Evolutionary conservation across 2,113 vertebrate genomes (phyloP), one percentile per base, ranked within the genome.

Genomic region (Oriolus oriolus): DNA sequence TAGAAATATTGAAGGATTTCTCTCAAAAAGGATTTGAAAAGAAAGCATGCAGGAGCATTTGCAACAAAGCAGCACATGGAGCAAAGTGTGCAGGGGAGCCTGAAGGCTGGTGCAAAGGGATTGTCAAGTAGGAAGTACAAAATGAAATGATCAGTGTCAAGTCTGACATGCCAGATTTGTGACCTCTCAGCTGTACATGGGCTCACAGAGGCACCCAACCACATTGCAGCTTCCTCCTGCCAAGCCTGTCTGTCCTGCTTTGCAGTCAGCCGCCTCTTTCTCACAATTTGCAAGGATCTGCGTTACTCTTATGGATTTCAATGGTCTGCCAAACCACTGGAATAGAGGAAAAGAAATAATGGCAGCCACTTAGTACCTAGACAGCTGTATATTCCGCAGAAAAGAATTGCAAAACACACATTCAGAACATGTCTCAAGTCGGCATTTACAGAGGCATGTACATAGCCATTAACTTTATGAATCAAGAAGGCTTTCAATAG

Each of bases 191-290:
- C 84, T 76, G 42, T 33, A 75, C 22, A 4, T 31, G 47, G 66
- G 37, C 82, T 91, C 59, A 56, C 33, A 44, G 69, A 90, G 39
- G 45, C 69, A 90, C 45, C 31, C 74, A 61, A 41, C 20, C 81
- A 47, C 68, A 19, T 11, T 90, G 73, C 50, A 31, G 16, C 60
- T 83, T 59, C 61, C 77, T 94, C 82, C 65, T 95, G 69, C 85
- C 65, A 74, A 94, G 78, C 94, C 89, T 95, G 94, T 84, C 75
- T 75, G 65, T 92, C 82, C 63, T 91, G 84, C 82, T 94, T 60
- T 84, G 53, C 75, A 93, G 65, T 83, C 66, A 69, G 64, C 24
- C 69, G 37, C 49, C 77, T 65, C 79, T 65, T 91, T 94, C 83
- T 56, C 86, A 68, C 66, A 41, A 75, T 75, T 95, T 68, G 88